Percentiles rank a stretch among this genome's conserved stretches.
Evolutionary conservation across 2,113 vertebrate species (phyloP).

Genomic region (Heterotilapia buettikoferi): DNA sequence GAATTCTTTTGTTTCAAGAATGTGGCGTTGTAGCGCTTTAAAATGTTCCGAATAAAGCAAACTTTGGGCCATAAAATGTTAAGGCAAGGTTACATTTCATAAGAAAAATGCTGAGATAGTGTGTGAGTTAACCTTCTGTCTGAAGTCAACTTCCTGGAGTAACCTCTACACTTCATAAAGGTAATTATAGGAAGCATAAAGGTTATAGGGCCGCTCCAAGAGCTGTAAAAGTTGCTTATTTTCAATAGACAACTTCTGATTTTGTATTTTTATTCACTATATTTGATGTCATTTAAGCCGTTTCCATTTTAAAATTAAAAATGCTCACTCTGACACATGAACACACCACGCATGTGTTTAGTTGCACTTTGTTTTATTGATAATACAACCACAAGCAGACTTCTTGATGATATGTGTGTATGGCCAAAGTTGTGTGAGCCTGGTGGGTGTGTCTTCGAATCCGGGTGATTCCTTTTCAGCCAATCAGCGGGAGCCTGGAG

Average conservation of each 20-base stretch:
- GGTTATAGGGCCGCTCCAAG: rapidly evolving
- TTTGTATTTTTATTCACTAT: neutral
- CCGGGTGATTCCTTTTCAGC: slow-evolving; percentile 49
- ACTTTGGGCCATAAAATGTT: neutral
- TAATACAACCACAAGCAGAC: neutral
- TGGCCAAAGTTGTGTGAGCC: neutral
- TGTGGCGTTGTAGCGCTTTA: neutral
- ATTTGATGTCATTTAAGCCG: rapidly evolving
- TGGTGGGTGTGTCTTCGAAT: slow-evolving; percentile 3
- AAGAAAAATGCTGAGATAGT: neutral
- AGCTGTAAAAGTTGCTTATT: neutral
- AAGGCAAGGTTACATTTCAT: neutral
- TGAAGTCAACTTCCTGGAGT: neutral
- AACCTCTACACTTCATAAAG: neutral
- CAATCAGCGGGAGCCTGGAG: slow-evolving; percentile 29
- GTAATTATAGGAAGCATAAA: neutral
- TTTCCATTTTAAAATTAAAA: neutral
- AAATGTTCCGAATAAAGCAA: neutral
- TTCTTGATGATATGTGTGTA: neutral
- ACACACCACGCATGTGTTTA: neutral
- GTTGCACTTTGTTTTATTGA: neutral
- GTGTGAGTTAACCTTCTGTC: neutral
- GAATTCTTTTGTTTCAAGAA: neutral
- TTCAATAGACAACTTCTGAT: neutral
- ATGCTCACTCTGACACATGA: neutral